Base-by-base conservation (phyloP, 2,888 invertebrate species). In the Ethmia dodecea region DNA sequence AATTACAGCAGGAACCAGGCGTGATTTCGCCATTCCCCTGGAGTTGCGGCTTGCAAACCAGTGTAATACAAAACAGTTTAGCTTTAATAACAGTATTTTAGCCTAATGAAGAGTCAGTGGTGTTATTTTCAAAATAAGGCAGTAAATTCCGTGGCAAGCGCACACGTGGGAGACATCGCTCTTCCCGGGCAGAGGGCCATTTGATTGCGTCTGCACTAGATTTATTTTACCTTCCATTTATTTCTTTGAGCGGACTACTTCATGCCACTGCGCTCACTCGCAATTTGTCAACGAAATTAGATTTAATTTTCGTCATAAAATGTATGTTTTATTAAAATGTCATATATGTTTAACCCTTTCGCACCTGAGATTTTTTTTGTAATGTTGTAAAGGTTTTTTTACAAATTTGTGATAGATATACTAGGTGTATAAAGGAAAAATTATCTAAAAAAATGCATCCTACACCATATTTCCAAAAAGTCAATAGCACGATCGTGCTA, bases 121-220 rank as follows among this genome's bases (percentile, higher is more conserved):
- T 50, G 53, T 65, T 61, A 64, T 63, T 59, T 62, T 53, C 56
- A 55, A 62, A 61, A 66, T 63, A 68, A 54, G 49, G 56, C 48
- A 52, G 60, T 71, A 67, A 69, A 64, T 67, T 60, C 47, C 40
- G 38, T 28, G 46, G n/a, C n/a, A 62, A 68, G 52, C 38, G 62
- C 56, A 52, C 73, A 57, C 66, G 49, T 55, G 70, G 67, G 70
- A 59, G 51, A 52, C 60, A 66, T 67, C 45, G 31, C 38, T 64
- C 64, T 55, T 51, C 43, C 53, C 43, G 47, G 53, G 40, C 57
- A 48, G 54, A 59, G 52, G 52, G 47, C 51, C 49, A 56, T 55
- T 64, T 69, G 65, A 71, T 72, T 72, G 60, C 64, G 57, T 60
- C 60, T 55, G 54, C 56, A 40, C 47, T 47, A 58, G 68, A 73